These are phyloP conservation scores for Lepidocyrtinus sp. DNA, from an alignment of 2,888 invertebrate species.

Conservation along the genomic window DNA sequence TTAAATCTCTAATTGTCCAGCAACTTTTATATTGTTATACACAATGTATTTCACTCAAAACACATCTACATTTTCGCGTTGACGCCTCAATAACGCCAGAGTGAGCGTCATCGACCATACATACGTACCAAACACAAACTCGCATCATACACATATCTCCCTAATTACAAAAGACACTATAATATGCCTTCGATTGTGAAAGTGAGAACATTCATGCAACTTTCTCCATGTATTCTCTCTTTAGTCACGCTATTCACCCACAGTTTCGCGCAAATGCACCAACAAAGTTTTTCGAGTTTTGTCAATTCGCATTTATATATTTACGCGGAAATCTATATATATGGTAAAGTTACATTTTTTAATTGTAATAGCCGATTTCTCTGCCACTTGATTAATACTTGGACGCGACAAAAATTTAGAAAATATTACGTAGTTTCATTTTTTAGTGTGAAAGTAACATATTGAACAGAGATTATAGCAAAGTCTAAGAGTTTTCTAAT, in stretches of 20 bases:
- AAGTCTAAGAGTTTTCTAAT: too few species aligned
- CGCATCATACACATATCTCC: constrained; percentile 19
- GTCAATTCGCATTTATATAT: constrained; percentile 17
- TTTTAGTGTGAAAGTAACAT: too few species aligned
- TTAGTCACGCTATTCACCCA: constrained; percentile 1
- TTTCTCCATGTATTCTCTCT: not conserved
- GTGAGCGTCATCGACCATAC: not conserved
- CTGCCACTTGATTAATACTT: not conserved
- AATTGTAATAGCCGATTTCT: constrained; percentile 9
- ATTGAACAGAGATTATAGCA: too few species aligned
- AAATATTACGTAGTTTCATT: too few species aligned
- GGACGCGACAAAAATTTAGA: constrained; percentile 5
- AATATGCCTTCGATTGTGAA: constrained; percentile 45
- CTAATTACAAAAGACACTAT: constrained; percentile 1
- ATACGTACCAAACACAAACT: constrained; percentile 22
- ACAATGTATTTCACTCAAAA: constrained; percentile 34
- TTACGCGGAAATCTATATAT: constrained; percentile 17
- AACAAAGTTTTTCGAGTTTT: not conserved
- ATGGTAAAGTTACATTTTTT: too few species aligned
- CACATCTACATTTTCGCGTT: constrained; percentile 13
- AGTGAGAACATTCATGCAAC: constrained; percentile 31
- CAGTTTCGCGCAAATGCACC: not conserved
- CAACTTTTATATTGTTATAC: constrained; percentile 48
- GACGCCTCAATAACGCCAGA: constrained; percentile 16
- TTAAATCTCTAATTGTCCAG: constrained; percentile 62